Evolutionary conservation across 2,797 vertebrate species (phyloP), one percentile per base, ranked within the genome.

Genomic region (Adrianichthys oophorus): DNA sequence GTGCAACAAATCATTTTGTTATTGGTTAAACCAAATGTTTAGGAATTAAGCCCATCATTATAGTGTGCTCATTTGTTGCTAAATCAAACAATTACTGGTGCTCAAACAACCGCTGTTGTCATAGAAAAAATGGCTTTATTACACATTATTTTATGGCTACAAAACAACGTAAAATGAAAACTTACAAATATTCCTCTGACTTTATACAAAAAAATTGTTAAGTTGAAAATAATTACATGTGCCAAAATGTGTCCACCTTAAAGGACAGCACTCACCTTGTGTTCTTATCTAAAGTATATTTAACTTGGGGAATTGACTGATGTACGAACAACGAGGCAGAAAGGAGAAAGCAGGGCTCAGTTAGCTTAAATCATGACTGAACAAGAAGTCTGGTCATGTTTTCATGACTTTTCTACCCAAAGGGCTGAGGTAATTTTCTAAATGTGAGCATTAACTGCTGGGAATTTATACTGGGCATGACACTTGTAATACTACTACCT

Each of bases 401-500:
- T 83, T 85, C 70, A 71, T 68, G 76, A 83, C 70, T 79, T 73
- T 70, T 72, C 41, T 41, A 73, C 64, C 61, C 68, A 79, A 87
- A 83, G 70, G 40, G 45, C 61, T 46, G 64, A 63, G 63, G 70
- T 84, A 83, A 89, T 90, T 86, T 87, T 79, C 66, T 72, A 83
- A 87, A 84, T 84, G 82, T 80, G 82, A 81, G 72, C 65, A 48
- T 72, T 75, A 82, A 80, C 82, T 76, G 71, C 70, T 59, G 54
- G 59, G 82, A 83, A 89, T 89, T 90, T 89, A 87, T 84, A 69
- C 69, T 55, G 68, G 77, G 57, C 70, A 60, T 84, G 87, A 85
- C 85, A 86, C 71, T 86, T 88, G 85, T 82, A 89, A 86, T 82
- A 60, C 83, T 76, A 76, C 79, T 84, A 86, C 85, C 85, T 90